Conservation (phyloP, 1,140 invertebrate genomes). For the Fopius arisanus region DNA sequence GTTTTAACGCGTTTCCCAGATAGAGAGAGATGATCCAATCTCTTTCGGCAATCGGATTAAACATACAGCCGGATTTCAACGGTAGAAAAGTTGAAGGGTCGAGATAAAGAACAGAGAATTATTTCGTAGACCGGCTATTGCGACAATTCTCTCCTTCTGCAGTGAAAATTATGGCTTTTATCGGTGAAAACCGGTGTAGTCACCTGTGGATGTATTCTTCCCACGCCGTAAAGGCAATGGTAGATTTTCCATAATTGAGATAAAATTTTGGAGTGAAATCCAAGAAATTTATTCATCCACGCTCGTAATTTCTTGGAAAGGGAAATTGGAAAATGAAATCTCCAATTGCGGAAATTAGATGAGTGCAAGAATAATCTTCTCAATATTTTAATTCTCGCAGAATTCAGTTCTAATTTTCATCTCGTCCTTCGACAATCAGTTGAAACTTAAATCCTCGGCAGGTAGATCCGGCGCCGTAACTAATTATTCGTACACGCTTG, state of each 20-base stretch:
- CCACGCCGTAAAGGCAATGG: neutral
- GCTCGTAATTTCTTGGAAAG: too few species aligned
- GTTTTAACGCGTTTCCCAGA: neutral
- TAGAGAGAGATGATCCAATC: neutral
- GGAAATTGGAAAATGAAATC: too few species aligned
- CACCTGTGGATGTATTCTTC: neutral
- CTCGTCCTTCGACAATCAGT: too few species aligned
- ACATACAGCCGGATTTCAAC: neutral
- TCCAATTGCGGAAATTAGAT: too few species aligned
- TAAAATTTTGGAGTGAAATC: neutral
- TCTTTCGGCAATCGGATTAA: slow-evolving; percentile 5
- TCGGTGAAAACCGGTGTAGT: neutral
- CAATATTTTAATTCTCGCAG: too few species aligned
- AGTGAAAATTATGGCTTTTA: neutral
- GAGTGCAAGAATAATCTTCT: too few species aligned
- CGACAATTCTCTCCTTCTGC: neutral
- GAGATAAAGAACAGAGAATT: neutral
- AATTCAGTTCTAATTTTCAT: too few species aligned
- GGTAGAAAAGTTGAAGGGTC: neutral
- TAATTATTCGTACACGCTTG: neutral
- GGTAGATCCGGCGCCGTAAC: neutral
- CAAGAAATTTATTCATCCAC: too few species aligned
- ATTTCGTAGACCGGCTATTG: neutral
- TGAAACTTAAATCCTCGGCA: neutral
- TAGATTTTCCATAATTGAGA: neutral